Conservation (phyloP, 2,113 vertebrate genomes). For the Mixornis gularis region DNA sequence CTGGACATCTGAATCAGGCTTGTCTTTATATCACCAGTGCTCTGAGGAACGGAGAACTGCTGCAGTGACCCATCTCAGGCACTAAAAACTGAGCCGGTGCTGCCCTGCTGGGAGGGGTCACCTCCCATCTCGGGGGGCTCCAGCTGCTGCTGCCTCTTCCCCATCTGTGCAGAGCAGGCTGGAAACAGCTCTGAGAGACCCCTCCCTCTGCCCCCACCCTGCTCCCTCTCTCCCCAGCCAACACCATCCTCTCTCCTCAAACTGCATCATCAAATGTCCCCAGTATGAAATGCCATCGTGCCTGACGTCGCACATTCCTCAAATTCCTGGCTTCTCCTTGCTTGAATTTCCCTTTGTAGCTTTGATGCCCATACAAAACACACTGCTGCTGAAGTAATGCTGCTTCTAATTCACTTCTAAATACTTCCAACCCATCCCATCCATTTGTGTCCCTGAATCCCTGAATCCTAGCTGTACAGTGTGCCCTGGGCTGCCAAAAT, state of each 20-base stretch:
- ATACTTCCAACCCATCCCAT: neutral
- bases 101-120: neutral
- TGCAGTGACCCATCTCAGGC: neutral
- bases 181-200: neutral
- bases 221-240: neutral
- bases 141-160: rapidly evolving
- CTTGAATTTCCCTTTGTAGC: neutral
- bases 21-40: neutral
- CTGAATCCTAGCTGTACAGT: neutral
- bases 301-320: neutral
- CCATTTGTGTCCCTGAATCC: neutral
- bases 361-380: neutral
- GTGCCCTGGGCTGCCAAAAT: neutral
- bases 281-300: neutral
- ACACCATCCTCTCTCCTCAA: neutral
- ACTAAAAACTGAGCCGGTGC: neutral
- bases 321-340: neutral
- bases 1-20: neutral
- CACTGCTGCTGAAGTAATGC: neutral
- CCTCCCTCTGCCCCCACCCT: neutral
- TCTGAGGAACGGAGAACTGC: neutral
- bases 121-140: rapidly evolving
- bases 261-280: neutral
- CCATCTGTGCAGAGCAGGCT: neutral
- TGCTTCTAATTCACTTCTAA: neutral